Evolutionary conservation across 1,140 invertebrate genomes (phyloP), one percentile per base, ranked within the genome.

Genomic region (Andrena cerasifolii): DNA sequence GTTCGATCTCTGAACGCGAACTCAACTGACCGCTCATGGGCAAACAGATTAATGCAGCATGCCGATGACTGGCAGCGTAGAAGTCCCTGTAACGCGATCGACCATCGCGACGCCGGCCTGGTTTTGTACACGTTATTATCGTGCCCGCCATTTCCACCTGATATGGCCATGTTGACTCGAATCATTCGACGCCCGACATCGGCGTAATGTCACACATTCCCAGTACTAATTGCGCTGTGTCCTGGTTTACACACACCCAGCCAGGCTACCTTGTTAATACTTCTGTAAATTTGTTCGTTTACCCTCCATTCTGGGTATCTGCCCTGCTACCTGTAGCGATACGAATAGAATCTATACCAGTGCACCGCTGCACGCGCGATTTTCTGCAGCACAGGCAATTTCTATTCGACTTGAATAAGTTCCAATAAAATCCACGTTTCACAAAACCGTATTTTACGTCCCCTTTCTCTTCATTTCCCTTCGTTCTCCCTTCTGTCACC

Each of bases 31-130:
- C 33, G 67, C 74, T 83, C 63, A 78, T 83, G 83, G 83, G 31
- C n/a, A 31, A n/a, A 24, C 16, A 14, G 56, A 79, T 83, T 79
- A 83, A 83, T 65, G 63, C 82, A 56, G 68, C 54, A 28, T 10
- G 24, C 12, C 36, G 47, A 49, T 43, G 47, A 71, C 40, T 26
- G 12, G 18, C 12, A 16, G 36, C 47, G 56, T 68, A 59, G 78
- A 83, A 82, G 73, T 78, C 56, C 24, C 7, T 43, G 45, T 72
- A 78, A 83, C 76, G 47, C 81, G 36, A 82, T 65, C 53, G 62
- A n/a, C 56, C 63, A 43, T 65, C 80, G 62, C 26, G 4, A 43
- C n/a, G 45, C 2, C 36, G 8, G 21, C 68, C 56, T 62, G 33
- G 49, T 68, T 68, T 33, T 12, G 43, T 61, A 61, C 31, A 33